These are phyloP conservation scores for Copidosoma aretas DNA, from an alignment of 2,888 invertebrate genomes.

Conservation along the genomic window DNA sequence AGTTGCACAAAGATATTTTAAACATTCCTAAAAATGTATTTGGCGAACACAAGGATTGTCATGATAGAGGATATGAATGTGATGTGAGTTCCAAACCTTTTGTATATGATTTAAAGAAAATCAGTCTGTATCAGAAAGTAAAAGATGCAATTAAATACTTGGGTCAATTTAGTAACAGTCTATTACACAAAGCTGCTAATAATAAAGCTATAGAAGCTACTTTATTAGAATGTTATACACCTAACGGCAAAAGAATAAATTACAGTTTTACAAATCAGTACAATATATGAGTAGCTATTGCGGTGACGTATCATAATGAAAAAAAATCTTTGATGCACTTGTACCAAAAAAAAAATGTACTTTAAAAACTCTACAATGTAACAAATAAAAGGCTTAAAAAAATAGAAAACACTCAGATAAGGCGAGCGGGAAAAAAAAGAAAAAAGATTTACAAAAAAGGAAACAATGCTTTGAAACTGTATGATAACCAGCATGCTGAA, in stretches of 20 bases:
- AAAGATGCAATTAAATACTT: constrained; percentile 19
- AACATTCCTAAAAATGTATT: no score
- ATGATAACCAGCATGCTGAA: background rate
- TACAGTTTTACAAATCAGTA: constrained; percentile 6
- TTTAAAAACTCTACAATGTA: background rate
- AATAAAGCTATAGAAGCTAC: constrained; percentile 25
- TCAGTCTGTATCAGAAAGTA: no score
- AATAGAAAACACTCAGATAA: background rate
- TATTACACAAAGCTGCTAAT: constrained; percentile 30
- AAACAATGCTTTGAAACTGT: background rate
- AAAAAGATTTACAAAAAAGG: background rate
- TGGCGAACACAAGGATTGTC: no score
- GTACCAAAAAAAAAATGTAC: constrained; percentile 11
- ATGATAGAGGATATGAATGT: no score
- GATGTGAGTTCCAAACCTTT: no score
- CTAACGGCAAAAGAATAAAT: constrained; percentile 10
- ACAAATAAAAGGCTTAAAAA: constrained; percentile 3
- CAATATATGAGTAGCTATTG: constrained; percentile 1
- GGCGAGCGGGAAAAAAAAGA: background rate
- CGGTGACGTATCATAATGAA: constrained; percentile 22
- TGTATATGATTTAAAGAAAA: no score
- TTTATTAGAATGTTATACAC: background rate
- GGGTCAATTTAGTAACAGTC: constrained; percentile 37
- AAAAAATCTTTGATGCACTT: constrained; percentile 21
- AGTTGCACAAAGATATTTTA: no score